Conservation (phyloP, 2,888 invertebrate species). For the Hesperia comma region DNA sequence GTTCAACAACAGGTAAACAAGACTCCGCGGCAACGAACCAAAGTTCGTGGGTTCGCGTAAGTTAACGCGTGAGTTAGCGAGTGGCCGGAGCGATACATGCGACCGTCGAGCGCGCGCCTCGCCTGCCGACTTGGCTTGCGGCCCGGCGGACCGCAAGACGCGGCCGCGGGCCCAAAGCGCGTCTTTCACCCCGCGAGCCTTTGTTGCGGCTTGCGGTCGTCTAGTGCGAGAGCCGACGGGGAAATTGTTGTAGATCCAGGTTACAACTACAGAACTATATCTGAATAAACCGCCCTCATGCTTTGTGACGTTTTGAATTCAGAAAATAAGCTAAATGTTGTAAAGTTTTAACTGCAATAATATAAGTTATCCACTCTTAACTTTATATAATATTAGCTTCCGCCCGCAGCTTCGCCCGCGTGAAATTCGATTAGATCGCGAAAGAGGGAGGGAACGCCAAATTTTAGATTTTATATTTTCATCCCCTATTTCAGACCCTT, state of each 20-base stretch:
- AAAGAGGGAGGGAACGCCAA: no score
- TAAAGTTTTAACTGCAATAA: no score
- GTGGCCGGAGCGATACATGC: neutral
- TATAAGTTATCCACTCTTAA: no score
- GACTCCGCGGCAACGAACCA: neutral
- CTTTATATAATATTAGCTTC: no score
- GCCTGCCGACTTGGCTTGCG: neutral
- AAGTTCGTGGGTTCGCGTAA: slow-evolving; percentile 27
- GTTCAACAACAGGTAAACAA: slow-evolving; percentile 7
- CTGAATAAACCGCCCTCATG: no score
- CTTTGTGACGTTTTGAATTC: no score
- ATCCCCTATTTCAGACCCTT: no score
- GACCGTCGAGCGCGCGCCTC: neutral
- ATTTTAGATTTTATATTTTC: no score
- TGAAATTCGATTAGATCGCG: no score
- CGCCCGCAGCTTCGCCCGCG: no score
- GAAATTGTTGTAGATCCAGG: neutral
- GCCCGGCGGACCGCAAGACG: neutral
- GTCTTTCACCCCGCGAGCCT: slow-evolving; percentile 11
- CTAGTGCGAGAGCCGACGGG: slow-evolving; percentile 2
- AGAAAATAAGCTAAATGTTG: no score
- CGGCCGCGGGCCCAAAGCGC: slow-evolving; percentile 1
- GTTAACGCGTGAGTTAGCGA: neutral
- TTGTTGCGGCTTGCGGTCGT: slow-evolving; percentile 1
- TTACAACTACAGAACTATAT: no score